Evolutionary conservation across 2,888 invertebrate genomes (phyloP), one percentile per base, ranked within the genome.

Genomic region (Koerneria pararmatus): DNA sequence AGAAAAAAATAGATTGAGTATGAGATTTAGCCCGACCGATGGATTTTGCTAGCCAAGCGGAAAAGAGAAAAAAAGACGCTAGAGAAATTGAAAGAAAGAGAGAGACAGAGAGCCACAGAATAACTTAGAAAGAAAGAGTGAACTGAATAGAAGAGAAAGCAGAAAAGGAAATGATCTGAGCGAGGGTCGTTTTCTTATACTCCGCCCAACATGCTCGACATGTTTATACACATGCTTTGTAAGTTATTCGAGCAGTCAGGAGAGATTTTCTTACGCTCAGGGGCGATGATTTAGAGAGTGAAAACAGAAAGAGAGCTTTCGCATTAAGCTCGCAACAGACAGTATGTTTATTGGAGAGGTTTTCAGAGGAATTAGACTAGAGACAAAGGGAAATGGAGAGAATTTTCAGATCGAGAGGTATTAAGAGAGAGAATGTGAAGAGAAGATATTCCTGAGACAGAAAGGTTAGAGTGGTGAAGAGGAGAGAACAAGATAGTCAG

Each of bases 41-140:
- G 59, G 54, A 66, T 66, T 46, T 64, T 37, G 51, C 48, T 46
- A 59, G 29, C 27, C 34, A 57, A n/a, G 57, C 41, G 34, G 63
- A 64, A 66, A 69, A 63, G 63, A 66, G 60, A 57, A 51, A 54
- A 61, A 63, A 61, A 65, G 65, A 63, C 61, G 59, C 64, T 59
- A 37, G 6, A 24, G 48, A 27, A 68, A 65, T 62, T 58, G 61
- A 56, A 68, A 46, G n/a, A 46, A n/a, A 46, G 46, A 46, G 46
- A 46, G 46, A 46, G 46, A 46, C 15, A 46, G 46, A 46, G 46
- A 46, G 46, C 15, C 15, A 46, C 15, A 46, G 46, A 46, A n/a
- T 15, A n/a, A 46, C 15, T 15, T 15, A 46, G 46, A 46, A n/a
- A 46, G 46, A 46, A n/a, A 46, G 46, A 46, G 46, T 15, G 46